These are phyloP conservation scores for Ochlodes sylvanus DNA, from an alignment of 2,888 invertebrate genomes.

Conservation along the genomic window DNA sequence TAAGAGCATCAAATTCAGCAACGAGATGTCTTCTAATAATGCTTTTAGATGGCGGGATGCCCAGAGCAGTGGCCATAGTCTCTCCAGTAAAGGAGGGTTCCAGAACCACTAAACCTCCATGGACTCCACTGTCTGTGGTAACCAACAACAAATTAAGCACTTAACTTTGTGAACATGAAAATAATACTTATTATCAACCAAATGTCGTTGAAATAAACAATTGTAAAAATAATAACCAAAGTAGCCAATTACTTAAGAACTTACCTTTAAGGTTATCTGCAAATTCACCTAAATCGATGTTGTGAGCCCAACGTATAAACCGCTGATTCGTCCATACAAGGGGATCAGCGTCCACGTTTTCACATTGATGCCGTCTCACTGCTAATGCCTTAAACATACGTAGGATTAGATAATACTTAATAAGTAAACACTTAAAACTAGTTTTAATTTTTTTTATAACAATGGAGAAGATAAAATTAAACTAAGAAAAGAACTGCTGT, in stretches of 20 bases:
- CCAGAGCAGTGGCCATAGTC: conserved; percentile 96
- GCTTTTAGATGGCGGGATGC: conserved; percentile 96
- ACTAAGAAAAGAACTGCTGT: neutral
- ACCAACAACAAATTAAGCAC: conserved; percentile 20
- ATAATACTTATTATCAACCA: too few relatives aligned
- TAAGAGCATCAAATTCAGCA: conserved; percentile 95
- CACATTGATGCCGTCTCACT: conserved; percentile 94
- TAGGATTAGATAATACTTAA: too few relatives aligned
- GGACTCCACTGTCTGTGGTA: conserved; percentile 94
- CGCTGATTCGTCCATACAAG: conserved; percentile 98
- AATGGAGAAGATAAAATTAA: too few relatives aligned
- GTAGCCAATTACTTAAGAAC: conserved; percentile 30
- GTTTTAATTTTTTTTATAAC: neutral
- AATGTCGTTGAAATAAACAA: too few relatives aligned
- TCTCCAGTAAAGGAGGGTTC: conserved; percentile 98
- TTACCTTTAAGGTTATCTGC: conserved; percentile 96
- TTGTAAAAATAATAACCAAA: too few relatives aligned
- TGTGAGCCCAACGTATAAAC: conserved; percentile 96
- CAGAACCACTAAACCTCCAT: conserved; percentile 96
- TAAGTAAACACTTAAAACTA: neutral
- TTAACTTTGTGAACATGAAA: too few relatives aligned
- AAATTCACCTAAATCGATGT: conserved; percentile 97
- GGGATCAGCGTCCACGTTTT: conserved; percentile 95
- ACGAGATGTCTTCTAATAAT: conserved; percentile 96
- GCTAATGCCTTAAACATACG: conserved; percentile 88